Evolutionary conservation across 2,888 invertebrate genomes (phyloP).

Genomic region (Himalopsyche kuldschensis): DNA sequence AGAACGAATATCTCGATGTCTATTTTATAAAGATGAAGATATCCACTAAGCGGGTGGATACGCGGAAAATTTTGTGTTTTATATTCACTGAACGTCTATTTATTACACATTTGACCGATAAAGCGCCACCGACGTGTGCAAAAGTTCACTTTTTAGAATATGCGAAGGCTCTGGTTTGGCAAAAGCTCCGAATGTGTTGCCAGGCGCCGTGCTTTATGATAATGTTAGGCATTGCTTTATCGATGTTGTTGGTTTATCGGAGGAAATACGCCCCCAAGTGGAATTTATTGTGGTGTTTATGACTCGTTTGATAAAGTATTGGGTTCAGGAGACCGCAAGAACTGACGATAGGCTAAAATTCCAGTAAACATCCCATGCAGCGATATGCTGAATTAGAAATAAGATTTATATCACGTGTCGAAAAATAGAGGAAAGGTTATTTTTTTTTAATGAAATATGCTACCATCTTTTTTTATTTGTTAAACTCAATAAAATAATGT

Average conservation of each 20-base stretch:
- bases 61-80: too few relatives aligned
- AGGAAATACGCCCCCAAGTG: not conserved
- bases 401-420: not conserved
- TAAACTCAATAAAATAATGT: too few relatives aligned
- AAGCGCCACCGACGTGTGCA: not conserved
- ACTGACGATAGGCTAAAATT: not conserved
- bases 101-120: too few relatives aligned
- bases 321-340: not conserved
- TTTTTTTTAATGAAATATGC: too few relatives aligned
- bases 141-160: not conserved
- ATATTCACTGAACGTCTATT: too few relatives aligned
- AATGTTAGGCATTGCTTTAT: not conserved
- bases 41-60: too few relatives aligned
- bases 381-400: not conserved
- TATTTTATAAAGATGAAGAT: too few relatives aligned
- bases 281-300: slow-evolving; percentile 1
- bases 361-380: not conserved
- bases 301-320: not conserved
- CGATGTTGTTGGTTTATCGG: not conserved
- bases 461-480: too few relatives aligned
- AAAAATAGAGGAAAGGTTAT: too few relatives aligned
- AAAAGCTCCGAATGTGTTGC: not conserved
- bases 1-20: too few relatives aligned
- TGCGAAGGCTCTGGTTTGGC: not conserved
- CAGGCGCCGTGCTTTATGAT: not conserved